These are phyloP conservation scores for Nettapus auritus DNA, from an alignment of 2,113 vertebrate species.

Conservation along the genomic window DNA sequence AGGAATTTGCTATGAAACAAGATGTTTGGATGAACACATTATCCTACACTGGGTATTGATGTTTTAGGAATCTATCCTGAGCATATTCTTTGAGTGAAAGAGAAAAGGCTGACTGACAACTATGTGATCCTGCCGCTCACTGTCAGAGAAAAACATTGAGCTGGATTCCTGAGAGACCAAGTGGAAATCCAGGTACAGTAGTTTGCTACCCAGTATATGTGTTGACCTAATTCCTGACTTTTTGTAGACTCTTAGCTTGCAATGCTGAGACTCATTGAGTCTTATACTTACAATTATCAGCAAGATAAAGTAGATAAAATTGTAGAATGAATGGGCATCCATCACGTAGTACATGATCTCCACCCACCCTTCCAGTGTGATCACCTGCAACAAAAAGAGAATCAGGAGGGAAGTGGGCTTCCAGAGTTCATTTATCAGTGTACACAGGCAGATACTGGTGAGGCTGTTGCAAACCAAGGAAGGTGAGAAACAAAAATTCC, in stretches of 20 bases:
- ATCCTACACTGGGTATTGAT: neutral
- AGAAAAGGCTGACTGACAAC: neutral
- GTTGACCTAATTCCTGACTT: neutral
- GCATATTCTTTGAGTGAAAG: neutral
- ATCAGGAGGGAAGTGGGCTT: neutral
- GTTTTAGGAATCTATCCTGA: neutral
- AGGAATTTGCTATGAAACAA: neutral
- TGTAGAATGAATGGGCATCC: slow-evolving; percentile 99
- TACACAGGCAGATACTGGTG: neutral
- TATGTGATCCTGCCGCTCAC: neutral
- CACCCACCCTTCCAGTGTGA: slow-evolving; percentile 98
- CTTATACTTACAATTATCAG: slow-evolving; percentile 94
- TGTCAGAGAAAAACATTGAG: neutral
- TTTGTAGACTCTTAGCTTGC: neutral
- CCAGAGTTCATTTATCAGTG: neutral
- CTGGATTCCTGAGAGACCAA: neutral
- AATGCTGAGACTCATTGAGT: neutral
- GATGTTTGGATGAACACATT: neutral
- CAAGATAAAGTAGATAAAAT: slow-evolving; percentile 99
- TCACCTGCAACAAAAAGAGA: slow-evolving; percentile 80
- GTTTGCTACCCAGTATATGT: neutral
- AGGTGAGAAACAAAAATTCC: slow-evolving; percentile 4
- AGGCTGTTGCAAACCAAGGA: neutral
- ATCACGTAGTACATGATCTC: slow-evolving; percentile 99
- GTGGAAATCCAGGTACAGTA: neutral